Conservation (phyloP, 2,113 vertebrate genomes). For the Elaphurus davidianus region DNA sequence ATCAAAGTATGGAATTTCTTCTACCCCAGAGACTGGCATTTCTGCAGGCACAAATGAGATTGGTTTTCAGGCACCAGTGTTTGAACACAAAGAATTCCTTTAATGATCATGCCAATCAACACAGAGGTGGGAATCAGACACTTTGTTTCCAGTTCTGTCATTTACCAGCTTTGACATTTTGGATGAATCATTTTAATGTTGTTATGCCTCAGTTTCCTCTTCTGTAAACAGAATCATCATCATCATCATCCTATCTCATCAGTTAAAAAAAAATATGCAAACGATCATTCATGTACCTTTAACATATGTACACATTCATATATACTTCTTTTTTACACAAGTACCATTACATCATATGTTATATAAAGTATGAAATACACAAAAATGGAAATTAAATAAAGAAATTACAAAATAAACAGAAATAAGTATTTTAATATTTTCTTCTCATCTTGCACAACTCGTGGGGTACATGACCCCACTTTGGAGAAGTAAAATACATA, state of each 20-base stretch:
- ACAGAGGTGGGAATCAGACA: conserved; percentile 22
- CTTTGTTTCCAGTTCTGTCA: not conserved
- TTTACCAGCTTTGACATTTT: conserved; percentile 32
- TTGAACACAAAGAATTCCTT: conserved; percentile 56
- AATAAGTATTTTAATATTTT: not conserved
- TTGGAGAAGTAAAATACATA: not conserved
- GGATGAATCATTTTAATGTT: not conserved
- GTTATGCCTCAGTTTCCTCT: not conserved
- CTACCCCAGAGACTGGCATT: conserved; percentile 34
- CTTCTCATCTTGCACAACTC: not conserved
- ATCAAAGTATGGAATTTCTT: conserved; percentile 64
- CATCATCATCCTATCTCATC: not conserved
- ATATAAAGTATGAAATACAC: not conserved
- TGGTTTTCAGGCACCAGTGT: conserved; percentile 28
- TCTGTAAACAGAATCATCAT: not conserved
- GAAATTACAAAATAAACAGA: not conserved
- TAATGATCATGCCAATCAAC: not conserved
- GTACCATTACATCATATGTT: not conserved
- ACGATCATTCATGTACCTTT: not conserved
- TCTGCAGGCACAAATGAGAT: conserved; percentile 45
- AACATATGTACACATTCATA: not conserved
- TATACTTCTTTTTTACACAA: not conserved
- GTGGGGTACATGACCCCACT: not conserved
- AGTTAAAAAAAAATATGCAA: not conserved
- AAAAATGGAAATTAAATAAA: not conserved